Base-by-base conservation (phyloP, 2,113 vertebrate species). In the Hippocampus mohnikei region DNA sequence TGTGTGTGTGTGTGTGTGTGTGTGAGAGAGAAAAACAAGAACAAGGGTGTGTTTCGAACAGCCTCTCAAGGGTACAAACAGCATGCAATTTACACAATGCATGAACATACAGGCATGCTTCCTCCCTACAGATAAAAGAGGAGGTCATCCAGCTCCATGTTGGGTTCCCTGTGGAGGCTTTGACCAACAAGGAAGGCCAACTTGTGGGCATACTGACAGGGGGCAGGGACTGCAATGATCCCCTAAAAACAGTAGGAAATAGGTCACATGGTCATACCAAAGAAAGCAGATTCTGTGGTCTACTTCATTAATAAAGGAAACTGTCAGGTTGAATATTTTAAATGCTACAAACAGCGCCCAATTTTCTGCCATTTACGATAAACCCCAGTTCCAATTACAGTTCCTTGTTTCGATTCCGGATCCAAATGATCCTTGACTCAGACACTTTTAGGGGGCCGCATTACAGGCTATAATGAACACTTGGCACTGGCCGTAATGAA, bases 141-240 rank as follows among this genome's bases (percentile, higher is more conserved):
- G n/a, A 87, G 90, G 71, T 94, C 89, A 9, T 95, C 93, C 37
- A 99, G 93, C 0, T 90, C 64, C 25, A 89, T 2, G 67, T 82
- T 90, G 0, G 95, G 95, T 59, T 97, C 94, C 50, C 55, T 89
- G 91, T 98, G 96, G 80, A 98, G 93, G 56, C 94, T 98, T 85
- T 98, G 94, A 20, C 96, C 97, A 0, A 99, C 95, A 0, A 98
- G 93, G 88, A 98, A 98, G 25, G 96, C 96, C 89, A 98, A 66
- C 72, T 98, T 99, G 85, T 98, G 96, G 0, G 96, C 96, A 0
- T 98, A 98, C 61, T 96, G 95, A 85, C 96, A 99, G 0, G 96
- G 97, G 12, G 97, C 96, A 1, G 97, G 96, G 12, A 99, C 96
- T 41, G 95, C 73, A 73, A 98, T 94, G 71, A 95, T 89, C 5